Conservation (phyloP, 2,888 invertebrate species). For the Drosophila limbata region DNA sequence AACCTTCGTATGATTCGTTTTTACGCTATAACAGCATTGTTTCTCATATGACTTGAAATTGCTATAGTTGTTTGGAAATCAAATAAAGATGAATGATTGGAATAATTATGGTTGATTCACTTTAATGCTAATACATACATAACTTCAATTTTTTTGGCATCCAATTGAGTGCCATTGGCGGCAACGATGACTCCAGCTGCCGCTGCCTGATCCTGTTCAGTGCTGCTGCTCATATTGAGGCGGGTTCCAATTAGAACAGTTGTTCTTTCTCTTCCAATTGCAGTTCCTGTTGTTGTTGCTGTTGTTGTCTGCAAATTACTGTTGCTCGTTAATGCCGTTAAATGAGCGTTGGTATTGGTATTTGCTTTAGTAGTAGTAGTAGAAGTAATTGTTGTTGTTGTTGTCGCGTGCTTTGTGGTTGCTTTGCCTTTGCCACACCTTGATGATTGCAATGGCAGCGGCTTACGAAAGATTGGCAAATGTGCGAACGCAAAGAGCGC, state of each 20-base stretch:
- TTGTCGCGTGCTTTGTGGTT: conserved; percentile 43
- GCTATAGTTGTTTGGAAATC: conserved; percentile 55
- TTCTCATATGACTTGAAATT: conserved; percentile 81
- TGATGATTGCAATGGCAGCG: conserved; percentile 57
- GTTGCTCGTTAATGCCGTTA: conserved; percentile 49
- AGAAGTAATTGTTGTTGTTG: conserved; percentile 20
- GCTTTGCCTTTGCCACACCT: conserved; percentile 75
- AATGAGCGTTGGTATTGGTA: conserved; percentile 37
- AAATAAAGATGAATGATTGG: conserved; percentile 12
- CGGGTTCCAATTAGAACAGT: conserved; percentile 38
- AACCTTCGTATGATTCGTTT: conserved; percentile 88
- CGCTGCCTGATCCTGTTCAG: conserved; percentile 56
- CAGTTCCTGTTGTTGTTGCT: conserved; percentile 4
- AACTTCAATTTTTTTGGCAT: conserved; percentile 57
- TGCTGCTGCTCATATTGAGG: conserved; percentile 61
- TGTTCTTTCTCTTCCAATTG: conserved; percentile 6
- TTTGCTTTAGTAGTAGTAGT: conserved; percentile 24
- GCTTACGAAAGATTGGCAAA: conserved; percentile 70
- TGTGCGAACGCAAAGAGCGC: conserved; percentile 78
- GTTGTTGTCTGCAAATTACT: conserved; percentile 51
- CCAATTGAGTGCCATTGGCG: conserved; percentile 55
- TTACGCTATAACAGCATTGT: conserved; percentile 82
- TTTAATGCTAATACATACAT: conserved; percentile 49
- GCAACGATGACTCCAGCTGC: conserved; percentile 27
- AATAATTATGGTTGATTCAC: not conserved